These are phyloP conservation scores for Anguilla obscura DNA, from an alignment of 2,797 vertebrate genomes.

Conservation along the genomic window DNA sequence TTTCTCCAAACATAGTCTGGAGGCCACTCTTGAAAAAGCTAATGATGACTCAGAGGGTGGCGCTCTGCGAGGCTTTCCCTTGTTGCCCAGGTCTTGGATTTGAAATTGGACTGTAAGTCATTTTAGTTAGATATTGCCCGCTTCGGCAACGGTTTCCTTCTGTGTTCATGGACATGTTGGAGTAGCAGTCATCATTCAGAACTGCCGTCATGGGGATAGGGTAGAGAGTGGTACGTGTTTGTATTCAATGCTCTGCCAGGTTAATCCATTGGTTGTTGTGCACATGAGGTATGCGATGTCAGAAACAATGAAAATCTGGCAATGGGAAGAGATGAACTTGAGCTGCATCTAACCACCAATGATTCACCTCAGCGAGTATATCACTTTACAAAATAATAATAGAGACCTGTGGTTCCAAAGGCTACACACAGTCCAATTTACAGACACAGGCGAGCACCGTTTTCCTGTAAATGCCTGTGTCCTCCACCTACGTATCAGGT, in stretches of 20 bases:
- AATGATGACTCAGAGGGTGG: not conserved
- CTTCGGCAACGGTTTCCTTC: not conserved
- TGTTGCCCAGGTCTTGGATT: not conserved
- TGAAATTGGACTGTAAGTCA: not conserved
- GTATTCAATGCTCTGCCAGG: not conserved
- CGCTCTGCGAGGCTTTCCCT: not conserved
- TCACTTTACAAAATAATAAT: not conserved
- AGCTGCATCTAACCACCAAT: not conserved
- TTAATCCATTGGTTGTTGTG: not conserved
- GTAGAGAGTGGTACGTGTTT: not conserved
- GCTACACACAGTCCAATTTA: not conserved
- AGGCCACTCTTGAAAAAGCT: not conserved
- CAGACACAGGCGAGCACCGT: not conserved
- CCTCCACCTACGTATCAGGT: not conserved
- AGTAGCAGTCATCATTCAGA: conserved; percentile 1
- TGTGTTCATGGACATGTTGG: not conserved
- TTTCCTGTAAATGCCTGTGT: not conserved
- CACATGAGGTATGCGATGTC: not conserved
- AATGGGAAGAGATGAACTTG: not conserved
- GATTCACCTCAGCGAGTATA: not conserved
- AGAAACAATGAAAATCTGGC: not conserved
- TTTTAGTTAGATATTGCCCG: not conserved
- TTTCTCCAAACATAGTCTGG: not conserved
- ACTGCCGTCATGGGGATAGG: not conserved
- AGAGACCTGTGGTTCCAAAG: not conserved